Conservation (phyloP, 2,888 invertebrate species). For the Empis stercorea region DNA sequence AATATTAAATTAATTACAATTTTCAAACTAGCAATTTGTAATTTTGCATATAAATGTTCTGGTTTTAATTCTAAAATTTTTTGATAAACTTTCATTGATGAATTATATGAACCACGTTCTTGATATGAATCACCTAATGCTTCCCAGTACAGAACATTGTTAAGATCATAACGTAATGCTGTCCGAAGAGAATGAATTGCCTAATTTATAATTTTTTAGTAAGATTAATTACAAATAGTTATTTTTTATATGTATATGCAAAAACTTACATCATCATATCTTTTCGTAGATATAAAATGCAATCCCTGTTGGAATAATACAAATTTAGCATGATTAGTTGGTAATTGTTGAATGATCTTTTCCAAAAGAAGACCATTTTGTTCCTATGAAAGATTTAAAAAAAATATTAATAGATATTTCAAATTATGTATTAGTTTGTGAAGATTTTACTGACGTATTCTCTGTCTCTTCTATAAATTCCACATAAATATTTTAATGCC, state of each 20-base stretch:
- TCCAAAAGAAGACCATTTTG: conserved; percentile 23
- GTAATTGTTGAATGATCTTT: conserved; percentile 37
- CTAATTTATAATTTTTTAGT: conserved; percentile 15
- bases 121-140: conserved; percentile 82
- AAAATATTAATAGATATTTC: too few species aligned
- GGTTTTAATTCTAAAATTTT: conserved; percentile 56
- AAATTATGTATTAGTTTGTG: too few species aligned
- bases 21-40: conserved; percentile 66
- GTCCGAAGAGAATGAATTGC: conserved; percentile 66
- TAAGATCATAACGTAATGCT: conserved; percentile 53
- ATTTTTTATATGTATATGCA: too few species aligned
- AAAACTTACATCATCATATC: conserved; percentile 46
- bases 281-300: conserved; percentile 58
- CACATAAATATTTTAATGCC: conserved; percentile 62
- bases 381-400: conserved; percentile 15
- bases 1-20: conserved; percentile 17
- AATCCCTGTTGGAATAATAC: conserved; percentile 75
- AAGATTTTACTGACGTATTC: conserved; percentile 46
- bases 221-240: too few species aligned
- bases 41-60: conserved; percentile 52
- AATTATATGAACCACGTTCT: conserved; percentile 75
- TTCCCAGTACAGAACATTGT: conserved; percentile 70
- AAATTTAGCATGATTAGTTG: conserved; percentile 49
- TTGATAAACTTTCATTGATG: conserved; percentile 78
- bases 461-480: conserved; percentile 54